Percentiles rank a stretch among this genome's conserved stretches.
Evolutionary conservation across 2,113 vertebrate species (phyloP).

Genomic region (Capreolus pygargus): DNA sequence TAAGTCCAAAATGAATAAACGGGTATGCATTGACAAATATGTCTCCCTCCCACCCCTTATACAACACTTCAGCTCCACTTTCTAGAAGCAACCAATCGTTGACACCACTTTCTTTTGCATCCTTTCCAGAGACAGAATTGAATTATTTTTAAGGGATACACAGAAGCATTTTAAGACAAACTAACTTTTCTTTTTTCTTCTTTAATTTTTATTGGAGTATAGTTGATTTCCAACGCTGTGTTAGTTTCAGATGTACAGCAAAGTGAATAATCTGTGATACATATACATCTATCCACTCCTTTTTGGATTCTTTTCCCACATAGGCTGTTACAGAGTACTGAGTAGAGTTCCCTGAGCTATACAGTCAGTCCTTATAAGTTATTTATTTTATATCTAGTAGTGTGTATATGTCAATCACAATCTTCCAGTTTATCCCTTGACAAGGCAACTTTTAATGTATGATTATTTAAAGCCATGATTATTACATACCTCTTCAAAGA

Average conservation of each 20-base stretch:
- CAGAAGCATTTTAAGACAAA: conserved; percentile 14
- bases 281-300: neutral
- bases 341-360: neutral
- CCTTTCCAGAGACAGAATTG: neutral
- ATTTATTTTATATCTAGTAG: neutral
- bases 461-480: neutral
- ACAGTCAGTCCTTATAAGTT: neutral
- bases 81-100: neutral
- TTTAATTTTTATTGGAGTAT: neutral
- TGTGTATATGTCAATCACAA: neutral
- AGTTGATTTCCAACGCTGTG: neutral
- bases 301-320: neutral
- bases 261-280: neutral
- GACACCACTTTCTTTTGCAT: neutral
- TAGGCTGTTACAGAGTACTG: neutral
- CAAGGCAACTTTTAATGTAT: neutral
- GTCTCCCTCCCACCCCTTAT: neutral
- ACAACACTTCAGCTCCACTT: neutral
- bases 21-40: neutral
- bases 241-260: neutral
- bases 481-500: conserved; percentile 93
- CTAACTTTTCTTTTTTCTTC: neutral
- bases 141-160: conserved; percentile 28
- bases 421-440: neutral
- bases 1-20: conserved; percentile 41